These are phyloP conservation scores for Taenaris catops DNA, from an alignment of 2,888 invertebrate genomes.

Conservation along the genomic window DNA sequence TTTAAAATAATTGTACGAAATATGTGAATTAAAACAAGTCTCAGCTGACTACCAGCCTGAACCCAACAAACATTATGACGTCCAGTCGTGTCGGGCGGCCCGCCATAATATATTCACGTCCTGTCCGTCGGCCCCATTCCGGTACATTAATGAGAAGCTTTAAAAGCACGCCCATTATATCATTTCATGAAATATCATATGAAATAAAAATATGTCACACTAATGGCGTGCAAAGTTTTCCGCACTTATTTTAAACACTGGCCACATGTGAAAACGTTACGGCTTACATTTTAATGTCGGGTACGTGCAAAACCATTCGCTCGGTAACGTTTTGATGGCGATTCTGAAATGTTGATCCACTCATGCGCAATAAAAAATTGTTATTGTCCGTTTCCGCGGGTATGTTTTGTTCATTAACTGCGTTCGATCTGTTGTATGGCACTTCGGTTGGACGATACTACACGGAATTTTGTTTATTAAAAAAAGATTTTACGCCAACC, in stretches of 20 bases:
- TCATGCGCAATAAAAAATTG: slow-evolving; percentile 2
- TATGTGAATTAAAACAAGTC: too few relatives aligned
- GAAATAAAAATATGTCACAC: slow-evolving; percentile 22
- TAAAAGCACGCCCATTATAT: slow-evolving; percentile 6
- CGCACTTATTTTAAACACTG: slow-evolving; percentile 6
- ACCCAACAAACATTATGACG: too few relatives aligned
- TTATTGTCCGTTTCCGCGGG: slow-evolving; percentile 3
- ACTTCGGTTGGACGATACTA: too few relatives aligned
- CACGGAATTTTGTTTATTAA: too few relatives aligned
- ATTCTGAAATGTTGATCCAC: slow-evolving; percentile 3
- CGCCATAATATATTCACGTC: too few relatives aligned
- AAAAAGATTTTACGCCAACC: too few relatives aligned
- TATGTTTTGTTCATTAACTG: slow-evolving; percentile 6
- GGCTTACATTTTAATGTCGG: slow-evolving; percentile 8
- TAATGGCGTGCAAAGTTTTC: slow-evolving; percentile 14
- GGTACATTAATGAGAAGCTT: slow-evolving; percentile 2
- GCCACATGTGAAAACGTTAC: slow-evolving; percentile 6
- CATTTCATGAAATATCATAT: not conserved
- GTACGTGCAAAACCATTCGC: not conserved
- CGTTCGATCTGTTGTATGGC: not conserved
- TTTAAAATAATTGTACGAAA: too few relatives aligned
- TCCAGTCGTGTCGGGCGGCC: too few relatives aligned
- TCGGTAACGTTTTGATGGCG: slow-evolving; percentile 3
- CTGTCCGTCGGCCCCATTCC: not conserved
- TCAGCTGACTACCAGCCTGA: too few relatives aligned